Evolutionary conservation across 2,797 vertebrate genomes (phyloP).

Genomic region (Poecilia velifera): DNA sequence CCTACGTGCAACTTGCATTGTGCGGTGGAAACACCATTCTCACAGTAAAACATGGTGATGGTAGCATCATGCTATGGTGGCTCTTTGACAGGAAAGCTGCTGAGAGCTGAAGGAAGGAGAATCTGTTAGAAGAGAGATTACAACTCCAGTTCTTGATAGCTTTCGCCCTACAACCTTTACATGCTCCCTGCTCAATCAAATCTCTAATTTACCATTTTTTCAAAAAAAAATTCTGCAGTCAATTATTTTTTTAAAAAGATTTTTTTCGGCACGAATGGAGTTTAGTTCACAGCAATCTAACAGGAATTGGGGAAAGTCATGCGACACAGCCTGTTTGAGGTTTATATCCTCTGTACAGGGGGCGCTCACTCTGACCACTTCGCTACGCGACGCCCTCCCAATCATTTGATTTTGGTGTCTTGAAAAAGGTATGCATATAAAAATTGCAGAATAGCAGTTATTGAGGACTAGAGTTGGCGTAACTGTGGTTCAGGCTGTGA

Average conservation of each 20-base stretch:
- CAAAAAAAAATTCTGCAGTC: not conserved
- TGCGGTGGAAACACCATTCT: not conserved
- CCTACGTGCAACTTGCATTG: not conserved
- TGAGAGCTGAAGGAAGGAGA: not conserved
- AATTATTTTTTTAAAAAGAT: no score
- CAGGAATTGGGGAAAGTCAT: no score
- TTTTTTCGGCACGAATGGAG: no score
- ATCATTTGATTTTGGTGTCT: not conserved
- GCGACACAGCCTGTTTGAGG: no score
- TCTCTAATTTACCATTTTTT: not conserved
- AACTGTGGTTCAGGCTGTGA: not conserved
- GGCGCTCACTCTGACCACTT: no score
- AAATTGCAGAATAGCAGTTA: not conserved
- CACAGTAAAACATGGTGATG: not conserved
- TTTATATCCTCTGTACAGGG: no score
- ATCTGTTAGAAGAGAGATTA: not conserved
- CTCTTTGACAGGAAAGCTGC: not conserved
- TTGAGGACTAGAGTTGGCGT: not conserved
- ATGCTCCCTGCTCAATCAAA: not conserved
- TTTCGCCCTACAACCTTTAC: not conserved
- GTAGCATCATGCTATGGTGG: not conserved
- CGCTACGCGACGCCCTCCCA: not conserved
- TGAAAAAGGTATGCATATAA: not conserved
- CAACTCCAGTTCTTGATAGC: not conserved
- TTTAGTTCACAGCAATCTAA: no score